These are phyloP conservation scores for Ictalurus furcatus DNA, from an alignment of 2,113 vertebrate genomes.

Conservation along the genomic window DNA sequence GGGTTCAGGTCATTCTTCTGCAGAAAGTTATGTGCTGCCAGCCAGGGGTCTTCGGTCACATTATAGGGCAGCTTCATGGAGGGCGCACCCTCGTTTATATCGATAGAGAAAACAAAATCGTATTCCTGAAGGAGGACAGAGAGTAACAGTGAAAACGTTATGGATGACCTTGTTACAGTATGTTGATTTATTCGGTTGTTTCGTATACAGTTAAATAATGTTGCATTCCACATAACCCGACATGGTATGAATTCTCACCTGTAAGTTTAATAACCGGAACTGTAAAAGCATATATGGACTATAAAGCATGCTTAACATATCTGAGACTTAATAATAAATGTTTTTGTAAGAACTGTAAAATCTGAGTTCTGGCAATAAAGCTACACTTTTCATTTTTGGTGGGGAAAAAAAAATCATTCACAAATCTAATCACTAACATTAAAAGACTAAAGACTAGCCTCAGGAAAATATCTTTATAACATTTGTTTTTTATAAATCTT, in stretches of 20 bases:
- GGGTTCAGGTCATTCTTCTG: slow-evolving; percentile 93
- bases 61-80: slow-evolving; percentile 96
- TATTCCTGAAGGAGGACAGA: slow-evolving; percentile 80
- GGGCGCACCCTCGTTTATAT: slow-evolving; percentile 91
- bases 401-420: neutral
- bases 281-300: neutral
- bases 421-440: neutral
- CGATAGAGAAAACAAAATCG: slow-evolving; percentile 95
- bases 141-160: neutral
- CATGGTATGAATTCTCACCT: neutral
- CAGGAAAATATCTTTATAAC: neutral
- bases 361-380: neutral
- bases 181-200: neutral
- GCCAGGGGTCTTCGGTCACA: slow-evolving; percentile 90
- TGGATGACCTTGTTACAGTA: neutral
- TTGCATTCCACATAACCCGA: neutral
- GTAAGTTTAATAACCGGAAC: neutral
- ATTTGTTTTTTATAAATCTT: neutral
- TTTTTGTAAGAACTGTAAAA: neutral
- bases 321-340: neutral
- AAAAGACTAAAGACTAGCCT: no score
- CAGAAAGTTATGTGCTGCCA: slow-evolving; percentile 92
- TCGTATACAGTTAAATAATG: neutral
- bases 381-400: neutral
- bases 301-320: neutral